Evolutionary conservation across 2,888 invertebrate species (phyloP).

Genomic region (Thecocarcelia acutangulata): DNA sequence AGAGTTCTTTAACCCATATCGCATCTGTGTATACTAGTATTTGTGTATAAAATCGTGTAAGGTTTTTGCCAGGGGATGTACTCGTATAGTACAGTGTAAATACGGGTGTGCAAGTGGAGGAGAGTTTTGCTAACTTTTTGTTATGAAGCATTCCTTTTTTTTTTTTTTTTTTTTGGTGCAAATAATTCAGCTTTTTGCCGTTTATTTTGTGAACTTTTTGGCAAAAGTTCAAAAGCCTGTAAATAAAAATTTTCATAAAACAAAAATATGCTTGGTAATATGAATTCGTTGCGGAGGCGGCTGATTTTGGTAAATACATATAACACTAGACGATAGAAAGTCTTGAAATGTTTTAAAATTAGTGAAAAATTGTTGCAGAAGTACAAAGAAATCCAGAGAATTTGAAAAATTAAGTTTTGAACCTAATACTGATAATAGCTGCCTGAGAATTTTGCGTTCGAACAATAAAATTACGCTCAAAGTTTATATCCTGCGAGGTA

Average conservation of each 20-base stretch:
- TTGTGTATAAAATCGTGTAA: neutral
- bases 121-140: conserved; percentile 18
- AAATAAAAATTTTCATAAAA: conserved; percentile 33
- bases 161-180: conserved; percentile 3
- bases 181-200: conserved; percentile 34
- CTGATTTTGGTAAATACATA: neutral
- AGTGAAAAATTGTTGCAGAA: no score
- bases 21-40: neutral
- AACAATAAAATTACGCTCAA: no score
- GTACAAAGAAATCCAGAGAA: no score
- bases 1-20: conserved; percentile 49
- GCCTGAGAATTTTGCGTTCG: no score
- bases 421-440: no score
- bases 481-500: no score
- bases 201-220: conserved; percentile 44
- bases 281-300: neutral
- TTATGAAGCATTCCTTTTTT: conserved; percentile 12
- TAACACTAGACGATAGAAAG: no score
- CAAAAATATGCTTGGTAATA: neutral
- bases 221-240: conserved; percentile 58
- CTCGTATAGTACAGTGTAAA: neutral
- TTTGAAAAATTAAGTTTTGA: no score
- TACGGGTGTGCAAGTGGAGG: conserved; percentile 1
- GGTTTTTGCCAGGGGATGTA: neutral
- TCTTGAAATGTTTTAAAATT: no score